Evolutionary conservation across 2,888 invertebrate species (phyloP).

Genomic region (Drosophila hamatofila): DNA sequence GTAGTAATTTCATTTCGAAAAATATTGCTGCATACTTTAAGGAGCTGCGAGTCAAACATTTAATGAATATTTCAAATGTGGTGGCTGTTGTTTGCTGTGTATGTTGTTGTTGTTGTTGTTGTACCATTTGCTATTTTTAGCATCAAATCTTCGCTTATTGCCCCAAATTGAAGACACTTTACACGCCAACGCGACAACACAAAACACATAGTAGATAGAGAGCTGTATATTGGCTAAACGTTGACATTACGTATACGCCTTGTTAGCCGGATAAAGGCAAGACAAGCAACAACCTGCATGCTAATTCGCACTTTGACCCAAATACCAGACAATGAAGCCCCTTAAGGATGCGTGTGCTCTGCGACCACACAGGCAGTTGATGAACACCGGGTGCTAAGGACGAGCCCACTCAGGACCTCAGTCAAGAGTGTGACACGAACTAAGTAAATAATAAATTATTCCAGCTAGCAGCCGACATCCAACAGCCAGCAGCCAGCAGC

Average conservation of each 20-base stretch:
- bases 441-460: conserved; percentile 56
- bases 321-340: conserved; percentile 45
- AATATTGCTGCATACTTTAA: conserved; percentile 28
- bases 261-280: conserved; percentile 11
- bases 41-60: conserved; percentile 30
- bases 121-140: conserved; percentile 60
- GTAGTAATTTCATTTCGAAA: conserved; percentile 67
- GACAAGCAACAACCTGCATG: conserved; percentile 48
- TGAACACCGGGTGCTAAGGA: conserved; percentile 27
- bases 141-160: conserved; percentile 60
- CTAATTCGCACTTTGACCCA: conserved; percentile 74
- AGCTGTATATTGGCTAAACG: not conserved
- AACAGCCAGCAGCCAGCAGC: not conserved
- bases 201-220: conserved; percentile 1
- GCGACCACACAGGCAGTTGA: not conserved
- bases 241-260: conserved; percentile 38
- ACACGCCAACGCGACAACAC: conserved; percentile 36
- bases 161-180: conserved; percentile 49
- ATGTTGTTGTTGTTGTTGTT: not conserved
- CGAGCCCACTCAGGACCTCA: conserved; percentile 28
- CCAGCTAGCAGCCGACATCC: not conserved
- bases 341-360: not conserved
- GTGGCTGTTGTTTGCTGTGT: not conserved
- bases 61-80: conserved; percentile 62
- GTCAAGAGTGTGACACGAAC: conserved; percentile 45